Evolutionary conservation across 2,797 vertebrate genomes (phyloP).

Genomic region (Acomys russatus): DNA sequence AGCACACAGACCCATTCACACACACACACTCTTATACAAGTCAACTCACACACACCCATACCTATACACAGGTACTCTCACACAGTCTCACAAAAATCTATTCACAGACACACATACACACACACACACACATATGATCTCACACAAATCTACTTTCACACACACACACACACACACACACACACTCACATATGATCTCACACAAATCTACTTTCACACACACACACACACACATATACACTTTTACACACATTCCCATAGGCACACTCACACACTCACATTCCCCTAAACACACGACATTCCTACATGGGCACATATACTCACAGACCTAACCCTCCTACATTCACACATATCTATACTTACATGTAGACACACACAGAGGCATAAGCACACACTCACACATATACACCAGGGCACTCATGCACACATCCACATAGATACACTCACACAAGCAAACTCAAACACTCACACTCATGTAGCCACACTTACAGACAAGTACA

Average conservation of each 20-base stretch:
- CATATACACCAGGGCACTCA: background rate
- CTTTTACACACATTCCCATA: background rate
- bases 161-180: background rate
- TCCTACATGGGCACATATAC: background rate
- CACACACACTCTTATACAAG: background rate
- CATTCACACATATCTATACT: background rate
- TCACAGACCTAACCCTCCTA: too few species aligned
- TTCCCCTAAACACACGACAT: background rate
- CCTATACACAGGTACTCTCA: background rate
- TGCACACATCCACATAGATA: background rate
- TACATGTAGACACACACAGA: background rate
- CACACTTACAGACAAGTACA: background rate
- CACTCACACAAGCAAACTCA: background rate
- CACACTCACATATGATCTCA: background rate
- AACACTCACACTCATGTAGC: background rate
- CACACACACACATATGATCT: background rate
- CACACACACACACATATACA: background rate
- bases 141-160: background rate
- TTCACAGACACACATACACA: background rate
- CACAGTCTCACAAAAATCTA: background rate
- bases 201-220: background rate
- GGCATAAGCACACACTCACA: background rate
- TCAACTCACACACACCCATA: background rate
- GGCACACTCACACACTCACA: background rate
- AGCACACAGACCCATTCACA: background rate